These are phyloP conservation scores for Cremastinae sp. DNA, from an alignment of 2,888 invertebrate species.

Conservation along the genomic window DNA sequence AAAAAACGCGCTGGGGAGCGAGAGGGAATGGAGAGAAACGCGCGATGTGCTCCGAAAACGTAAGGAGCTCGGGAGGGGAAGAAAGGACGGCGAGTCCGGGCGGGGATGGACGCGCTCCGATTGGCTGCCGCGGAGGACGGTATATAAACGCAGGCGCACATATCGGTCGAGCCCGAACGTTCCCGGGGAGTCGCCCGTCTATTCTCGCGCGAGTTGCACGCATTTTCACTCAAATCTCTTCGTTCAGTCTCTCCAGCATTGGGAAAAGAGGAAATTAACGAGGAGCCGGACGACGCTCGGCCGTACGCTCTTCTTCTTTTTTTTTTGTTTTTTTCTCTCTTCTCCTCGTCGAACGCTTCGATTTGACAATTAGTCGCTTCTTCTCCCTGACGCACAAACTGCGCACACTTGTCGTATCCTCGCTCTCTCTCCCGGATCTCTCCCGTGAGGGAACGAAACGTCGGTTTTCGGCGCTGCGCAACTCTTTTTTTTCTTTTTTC, in stretches of 20 bases:
- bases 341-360: not conserved
- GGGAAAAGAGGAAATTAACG: conserved; percentile 20
- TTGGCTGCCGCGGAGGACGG: conserved; percentile 62
- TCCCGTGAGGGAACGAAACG: not conserved
- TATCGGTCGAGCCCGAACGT: conserved; percentile 64
- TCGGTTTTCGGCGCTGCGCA: conserved; percentile 3
- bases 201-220: conserved; percentile 79
- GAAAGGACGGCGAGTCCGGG: conserved; percentile 15
- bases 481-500: not conserved
- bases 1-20: conserved; percentile 25
- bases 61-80: not conserved
- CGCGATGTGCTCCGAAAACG: conserved; percentile 31
- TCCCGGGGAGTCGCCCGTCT: conserved; percentile 78
- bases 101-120: conserved; percentile 58
- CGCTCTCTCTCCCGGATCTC: no score
- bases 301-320: no score
- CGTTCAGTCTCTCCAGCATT: conserved; percentile 35
- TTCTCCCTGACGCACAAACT: not conserved
- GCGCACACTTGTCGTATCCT: no score
- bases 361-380: no score
- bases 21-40: conserved; percentile 43
- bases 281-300: not conserved
- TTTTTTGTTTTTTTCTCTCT: conserved; percentile 7
- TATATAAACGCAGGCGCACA: conserved; percentile 72
- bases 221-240: conserved; percentile 61